phyloP scores from a whole-genome alignment of 2,113 vertebrate species.

The Chelonoidis abingdonii region DNA sequence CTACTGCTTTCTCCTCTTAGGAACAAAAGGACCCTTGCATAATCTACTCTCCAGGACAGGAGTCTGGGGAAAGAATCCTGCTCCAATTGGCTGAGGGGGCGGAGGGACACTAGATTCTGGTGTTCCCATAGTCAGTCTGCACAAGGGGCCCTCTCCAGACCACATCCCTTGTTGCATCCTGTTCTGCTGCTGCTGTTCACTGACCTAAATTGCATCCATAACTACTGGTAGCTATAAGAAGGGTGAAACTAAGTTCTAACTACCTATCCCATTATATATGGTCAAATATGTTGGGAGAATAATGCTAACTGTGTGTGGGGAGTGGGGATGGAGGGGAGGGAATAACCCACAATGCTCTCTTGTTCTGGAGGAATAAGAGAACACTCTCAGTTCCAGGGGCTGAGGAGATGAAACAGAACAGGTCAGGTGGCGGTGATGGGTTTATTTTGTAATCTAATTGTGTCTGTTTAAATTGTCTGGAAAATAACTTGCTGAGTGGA shows the following conservation, averaged over 20 bases:
- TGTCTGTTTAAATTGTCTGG: constrained; percentile 12
- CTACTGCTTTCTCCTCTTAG: background rate
- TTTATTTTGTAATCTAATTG: constrained; percentile 24
- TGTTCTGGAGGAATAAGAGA: background rate
- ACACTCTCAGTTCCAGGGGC: background rate
- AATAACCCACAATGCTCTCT: background rate
- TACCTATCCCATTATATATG: background rate
- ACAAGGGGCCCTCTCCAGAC: background rate
- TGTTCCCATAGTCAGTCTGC: no score
- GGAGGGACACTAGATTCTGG: no score
- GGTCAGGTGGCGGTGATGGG: background rate
- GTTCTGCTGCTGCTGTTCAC: background rate
- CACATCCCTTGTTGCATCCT: background rate
- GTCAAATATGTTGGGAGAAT: background rate
- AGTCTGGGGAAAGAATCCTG: no score
- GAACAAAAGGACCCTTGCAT: background rate
- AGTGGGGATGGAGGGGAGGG: no score
- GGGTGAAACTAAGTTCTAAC: background rate
- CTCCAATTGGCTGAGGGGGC: no score
- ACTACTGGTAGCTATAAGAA: no score
- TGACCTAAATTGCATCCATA: background rate
- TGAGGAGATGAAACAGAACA: background rate
- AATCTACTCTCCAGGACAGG: no score
- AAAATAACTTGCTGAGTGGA: constrained; percentile 19
- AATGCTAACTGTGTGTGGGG: background rate